Conservation (phyloP, 2,797 vertebrate genomes). For the Geotrypetes seraphini region DNA sequence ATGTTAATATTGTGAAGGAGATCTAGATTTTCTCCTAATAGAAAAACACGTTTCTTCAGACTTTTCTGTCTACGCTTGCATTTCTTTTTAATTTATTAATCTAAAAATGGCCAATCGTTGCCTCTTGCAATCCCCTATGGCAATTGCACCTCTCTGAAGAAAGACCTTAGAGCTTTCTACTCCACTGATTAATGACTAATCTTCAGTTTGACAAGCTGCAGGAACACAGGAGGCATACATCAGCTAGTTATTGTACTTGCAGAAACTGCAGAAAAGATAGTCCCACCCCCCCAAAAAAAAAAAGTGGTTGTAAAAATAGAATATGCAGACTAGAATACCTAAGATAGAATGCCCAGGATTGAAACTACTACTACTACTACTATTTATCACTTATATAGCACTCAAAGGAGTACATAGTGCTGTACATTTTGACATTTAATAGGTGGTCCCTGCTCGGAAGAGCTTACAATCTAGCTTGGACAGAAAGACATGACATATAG, state of each 20-base stretch:
- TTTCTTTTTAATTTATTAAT: constrained; percentile 5
- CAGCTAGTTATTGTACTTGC: not conserved
- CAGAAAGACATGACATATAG: no score
- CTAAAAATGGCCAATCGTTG: not conserved
- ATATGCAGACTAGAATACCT: no score
- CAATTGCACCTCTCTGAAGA: not conserved
- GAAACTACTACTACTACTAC: no score
- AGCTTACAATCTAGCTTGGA: no score
- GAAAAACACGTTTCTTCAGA: not conserved
- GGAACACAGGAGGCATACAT: not conserved
- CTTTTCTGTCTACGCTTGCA: not conserved
- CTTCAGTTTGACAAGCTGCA: constrained; percentile 2
- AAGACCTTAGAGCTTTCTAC: constrained; percentile 1
- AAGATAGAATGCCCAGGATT: no score
- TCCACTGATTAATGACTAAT: constrained; percentile 11
- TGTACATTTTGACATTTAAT: no score
- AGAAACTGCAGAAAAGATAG: not conserved
- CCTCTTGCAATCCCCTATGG: not conserved
- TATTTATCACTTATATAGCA: no score
- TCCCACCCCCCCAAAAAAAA: no score
- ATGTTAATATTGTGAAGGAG: not conserved
- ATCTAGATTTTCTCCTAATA: not conserved
- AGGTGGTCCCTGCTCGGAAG: no score
- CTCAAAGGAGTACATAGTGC: no score
- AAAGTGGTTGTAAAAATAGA: constrained; percentile 1